These are phyloP conservation scores for Pedionomus torquatus DNA, from an alignment of 2,113 vertebrate genomes.

Conservation along the genomic window DNA sequence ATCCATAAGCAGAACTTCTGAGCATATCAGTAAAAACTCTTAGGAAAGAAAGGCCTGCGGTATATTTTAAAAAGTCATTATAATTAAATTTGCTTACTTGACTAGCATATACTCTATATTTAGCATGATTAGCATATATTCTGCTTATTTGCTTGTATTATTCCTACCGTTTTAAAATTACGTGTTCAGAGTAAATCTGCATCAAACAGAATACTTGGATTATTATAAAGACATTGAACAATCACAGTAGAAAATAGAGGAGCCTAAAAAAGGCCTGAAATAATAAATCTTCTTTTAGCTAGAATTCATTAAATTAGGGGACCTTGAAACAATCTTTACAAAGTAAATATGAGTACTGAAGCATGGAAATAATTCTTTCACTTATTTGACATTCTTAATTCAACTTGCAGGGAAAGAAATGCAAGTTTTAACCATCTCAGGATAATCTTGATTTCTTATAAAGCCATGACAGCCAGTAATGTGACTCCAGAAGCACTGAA, in stretches of 20 bases:
- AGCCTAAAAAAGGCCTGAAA: not conserved
- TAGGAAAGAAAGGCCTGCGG: not conserved
- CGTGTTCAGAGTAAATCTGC: not conserved
- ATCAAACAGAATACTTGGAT: not conserved
- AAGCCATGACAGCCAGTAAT: not conserved
- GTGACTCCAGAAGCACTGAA: not conserved
- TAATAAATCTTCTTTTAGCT: not conserved
- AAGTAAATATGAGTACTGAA: not conserved
- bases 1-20: not conserved
- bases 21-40: not conserved
- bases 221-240: not conserved
- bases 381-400: not conserved
- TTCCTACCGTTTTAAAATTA: not conserved
- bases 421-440: not conserved
- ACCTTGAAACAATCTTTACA: not conserved
- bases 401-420: not conserved
- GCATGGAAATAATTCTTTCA: not conserved
- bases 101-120: too few relatives aligned
- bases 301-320: not conserved
- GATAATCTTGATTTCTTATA: not conserved
- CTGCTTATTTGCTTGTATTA: not conserved
- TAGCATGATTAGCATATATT: not conserved
- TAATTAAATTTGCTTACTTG: not conserved
- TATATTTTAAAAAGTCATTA: not conserved
- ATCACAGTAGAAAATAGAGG: not conserved